A percentile compares a stretch with the other conserved stretches of the same genome.
Conservation (phyloP, 2,113 vertebrate genomes). For the Sylvilagus bachmani region DNA sequence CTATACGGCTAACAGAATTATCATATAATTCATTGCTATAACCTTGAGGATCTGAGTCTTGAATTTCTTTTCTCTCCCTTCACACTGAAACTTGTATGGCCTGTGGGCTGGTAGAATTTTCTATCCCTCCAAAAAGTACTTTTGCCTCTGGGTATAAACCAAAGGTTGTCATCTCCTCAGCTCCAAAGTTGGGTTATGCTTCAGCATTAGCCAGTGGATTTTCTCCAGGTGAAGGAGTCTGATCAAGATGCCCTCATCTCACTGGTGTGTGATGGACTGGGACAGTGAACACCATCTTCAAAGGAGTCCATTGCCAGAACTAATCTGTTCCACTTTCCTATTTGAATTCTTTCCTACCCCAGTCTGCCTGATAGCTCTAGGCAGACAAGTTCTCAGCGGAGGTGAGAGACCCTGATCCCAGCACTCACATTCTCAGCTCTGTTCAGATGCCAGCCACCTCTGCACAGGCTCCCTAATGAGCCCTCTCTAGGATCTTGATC, state of each 20-base stretch:
- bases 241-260: not conserved
- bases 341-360: not conserved
- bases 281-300: not conserved
- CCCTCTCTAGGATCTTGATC: not conserved
- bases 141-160: not conserved
- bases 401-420: not conserved
- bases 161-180: not conserved
- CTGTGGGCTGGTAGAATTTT: not conserved
- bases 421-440: not conserved
- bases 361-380: not conserved
- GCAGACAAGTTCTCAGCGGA: not conserved
- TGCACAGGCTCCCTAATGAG: not conserved
- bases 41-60: not conserved
- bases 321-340: not conserved
- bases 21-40: not conserved
- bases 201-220: not conserved
- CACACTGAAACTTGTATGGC: not conserved
- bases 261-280: not conserved
- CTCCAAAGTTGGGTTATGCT: not conserved
- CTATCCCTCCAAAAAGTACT: not conserved
- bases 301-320: not conserved
- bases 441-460: not conserved
- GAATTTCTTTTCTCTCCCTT: conserved; percentile 7
- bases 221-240: not conserved
- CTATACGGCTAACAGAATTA: not conserved